Evolutionary conservation across 2,888 invertebrate species (phyloP).

Genomic region (Trissolcus japonicus): DNA sequence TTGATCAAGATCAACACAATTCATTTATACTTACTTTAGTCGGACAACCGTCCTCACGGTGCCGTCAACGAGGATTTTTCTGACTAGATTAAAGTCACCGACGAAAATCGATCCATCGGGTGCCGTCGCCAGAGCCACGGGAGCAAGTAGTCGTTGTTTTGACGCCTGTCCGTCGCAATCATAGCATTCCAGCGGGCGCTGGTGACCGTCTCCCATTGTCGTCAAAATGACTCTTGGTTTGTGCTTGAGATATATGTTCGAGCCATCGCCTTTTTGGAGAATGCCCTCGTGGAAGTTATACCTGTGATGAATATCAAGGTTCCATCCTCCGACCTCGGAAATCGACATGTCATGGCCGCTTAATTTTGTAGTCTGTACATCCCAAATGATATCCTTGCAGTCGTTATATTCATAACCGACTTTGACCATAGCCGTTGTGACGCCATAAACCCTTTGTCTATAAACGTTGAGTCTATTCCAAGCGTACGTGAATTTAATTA

Average conservation of each 20-base stretch:
- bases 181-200: constrained; percentile 89
- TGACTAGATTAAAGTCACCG: constrained; percentile 95
- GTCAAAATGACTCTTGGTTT: constrained; percentile 94
- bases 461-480: constrained; percentile 99
- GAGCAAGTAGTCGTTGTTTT: constrained; percentile 90
- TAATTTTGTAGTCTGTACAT: constrained; percentile 94
- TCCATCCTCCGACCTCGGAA: constrained; percentile 98
- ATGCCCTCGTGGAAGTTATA: constrained; percentile 99
- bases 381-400: constrained; percentile 96
- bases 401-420: constrained; percentile 97
- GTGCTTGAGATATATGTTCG: constrained; percentile 94
- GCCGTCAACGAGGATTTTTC: constrained; percentile 91
- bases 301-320: constrained; percentile 97
- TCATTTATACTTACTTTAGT: constrained; percentile 83
- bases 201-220: constrained; percentile 93
- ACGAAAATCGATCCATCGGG: constrained; percentile 96
- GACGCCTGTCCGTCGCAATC: constrained; percentile 89
- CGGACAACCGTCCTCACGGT: constrained; percentile 87
- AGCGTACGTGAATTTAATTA: constrained; percentile 96
- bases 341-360: constrained; percentile 98
- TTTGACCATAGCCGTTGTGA: constrained; percentile 94
- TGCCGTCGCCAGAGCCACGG: constrained; percentile 93
- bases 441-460: constrained; percentile 96
- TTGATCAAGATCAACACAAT: neutral
- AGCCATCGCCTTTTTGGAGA: constrained; percentile 97